A percentile compares a stretch with the other conserved stretches of the same genome.
phyloP scores from a whole-genome alignment of 2,797 vertebrate genomes.

The Nothura maculosa region DNA sequence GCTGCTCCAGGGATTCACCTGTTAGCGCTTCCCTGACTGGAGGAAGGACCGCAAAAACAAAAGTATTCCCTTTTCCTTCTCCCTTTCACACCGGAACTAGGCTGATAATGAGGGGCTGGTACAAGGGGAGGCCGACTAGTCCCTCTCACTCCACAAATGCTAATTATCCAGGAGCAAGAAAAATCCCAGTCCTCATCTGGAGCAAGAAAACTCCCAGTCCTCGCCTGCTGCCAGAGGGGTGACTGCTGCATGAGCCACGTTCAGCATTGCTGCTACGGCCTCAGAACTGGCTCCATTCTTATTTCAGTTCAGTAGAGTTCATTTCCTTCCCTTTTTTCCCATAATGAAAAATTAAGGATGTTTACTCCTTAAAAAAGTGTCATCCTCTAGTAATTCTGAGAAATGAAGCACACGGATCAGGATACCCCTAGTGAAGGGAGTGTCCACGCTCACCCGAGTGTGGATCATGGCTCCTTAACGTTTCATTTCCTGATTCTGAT shows the following conservation, averaged over 20 bases:
- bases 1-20: not conserved
- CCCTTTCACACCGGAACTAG: not conserved
- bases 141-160: not conserved
- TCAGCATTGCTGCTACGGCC: not conserved
- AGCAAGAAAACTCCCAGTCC: not conserved
- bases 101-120: not conserved
- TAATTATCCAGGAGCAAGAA: not conserved
- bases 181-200: not conserved
- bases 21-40: not conserved
- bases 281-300: not conserved
- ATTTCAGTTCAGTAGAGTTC: not conserved
- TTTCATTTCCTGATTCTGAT: not conserved
- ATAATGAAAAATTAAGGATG: not conserved
- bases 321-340: not conserved
- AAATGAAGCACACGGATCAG: not conserved
- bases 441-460: not conserved
- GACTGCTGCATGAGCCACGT: not conserved
- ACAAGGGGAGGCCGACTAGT: not conserved
- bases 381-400: not conserved
- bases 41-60: slow-evolving; percentile 11
- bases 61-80: not conserved
- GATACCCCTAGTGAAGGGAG: not conserved
- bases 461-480: not conserved
- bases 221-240: not conserved
- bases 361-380: not conserved